Percentiles rank a stretch among this genome's conserved stretches.
Evolutionary conservation across 2,113 vertebrate species (phyloP).

Genomic region (Hydrolagus affinis): DNA sequence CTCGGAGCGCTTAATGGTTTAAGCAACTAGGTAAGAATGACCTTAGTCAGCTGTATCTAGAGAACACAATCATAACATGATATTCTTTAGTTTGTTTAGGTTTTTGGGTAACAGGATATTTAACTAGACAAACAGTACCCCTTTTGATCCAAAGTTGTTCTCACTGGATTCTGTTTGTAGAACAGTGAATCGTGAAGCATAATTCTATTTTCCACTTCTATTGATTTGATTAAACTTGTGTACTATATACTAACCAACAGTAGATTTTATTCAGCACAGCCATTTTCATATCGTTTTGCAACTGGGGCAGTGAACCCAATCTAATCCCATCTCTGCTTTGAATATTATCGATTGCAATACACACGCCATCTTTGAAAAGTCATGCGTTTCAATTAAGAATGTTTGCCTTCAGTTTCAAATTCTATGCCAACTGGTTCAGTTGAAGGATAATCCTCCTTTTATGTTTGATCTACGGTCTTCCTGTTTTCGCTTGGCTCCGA

Average conservation of each 20-base stretch:
- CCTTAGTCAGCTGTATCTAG: no score
- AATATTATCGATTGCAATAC: neutral
- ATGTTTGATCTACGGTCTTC: neutral
- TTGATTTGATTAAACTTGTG: neutral
- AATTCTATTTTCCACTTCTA: neutral
- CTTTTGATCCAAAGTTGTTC: no score
- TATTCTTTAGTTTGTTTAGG: no score
- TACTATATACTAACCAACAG: neutral
- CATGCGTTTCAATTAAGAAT: neutral
- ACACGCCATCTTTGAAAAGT: slow-evolving; percentile 1
- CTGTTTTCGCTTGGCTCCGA: neutral
- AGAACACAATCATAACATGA: no score
- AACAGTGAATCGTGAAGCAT: neutral
- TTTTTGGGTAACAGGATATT: no score
- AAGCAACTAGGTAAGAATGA: no score
- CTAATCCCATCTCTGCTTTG: neutral
- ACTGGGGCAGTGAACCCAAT: neutral
- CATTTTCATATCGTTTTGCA: neutral
- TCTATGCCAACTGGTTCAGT: neutral
- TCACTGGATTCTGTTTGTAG: no score
- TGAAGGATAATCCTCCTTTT: neutral
- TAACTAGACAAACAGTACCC: no score
- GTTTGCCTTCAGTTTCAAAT: neutral
- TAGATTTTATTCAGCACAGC: neutral
- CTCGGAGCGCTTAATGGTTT: no score